A percentile compares a stretch with the other conserved stretches of the same genome.
These are phyloP conservation scores for Sardinella longiceps DNA, from an alignment of 2,797 vertebrate genomes.

Conservation along the genomic window DNA sequence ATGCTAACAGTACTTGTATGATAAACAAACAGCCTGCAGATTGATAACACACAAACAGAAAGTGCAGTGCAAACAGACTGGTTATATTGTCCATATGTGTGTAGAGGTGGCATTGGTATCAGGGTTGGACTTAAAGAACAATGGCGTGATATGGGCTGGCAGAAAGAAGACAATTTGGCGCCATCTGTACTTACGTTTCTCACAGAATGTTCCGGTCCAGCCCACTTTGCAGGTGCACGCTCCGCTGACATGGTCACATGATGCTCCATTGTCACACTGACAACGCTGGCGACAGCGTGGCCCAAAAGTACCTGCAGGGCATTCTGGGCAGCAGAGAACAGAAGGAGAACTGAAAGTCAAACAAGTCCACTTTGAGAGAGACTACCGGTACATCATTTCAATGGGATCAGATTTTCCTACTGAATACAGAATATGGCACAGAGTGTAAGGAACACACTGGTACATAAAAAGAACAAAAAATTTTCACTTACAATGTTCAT, in stretches of 20 bases:
- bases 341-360: background rate
- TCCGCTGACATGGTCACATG: constrained; percentile 91
- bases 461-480: too few species aligned
- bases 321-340: constrained; percentile 70
- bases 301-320: constrained; percentile 83
- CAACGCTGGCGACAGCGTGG: constrained; percentile 80
- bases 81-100: background rate
- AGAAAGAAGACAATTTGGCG: background rate
- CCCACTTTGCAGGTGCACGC: constrained; percentile 88
- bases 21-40: too few species aligned
- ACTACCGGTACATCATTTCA: background rate
- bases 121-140: background rate
- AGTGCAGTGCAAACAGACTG: too few species aligned
- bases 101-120: background rate
- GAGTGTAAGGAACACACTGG: too few species aligned
- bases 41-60: too few species aligned
- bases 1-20: too few species aligned
- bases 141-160: background rate
- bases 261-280: constrained; percentile 84
- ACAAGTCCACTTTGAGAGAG: background rate
- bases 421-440: too few species aligned
- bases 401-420: too few species aligned
- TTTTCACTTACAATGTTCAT: too few species aligned
- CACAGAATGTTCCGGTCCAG: constrained; percentile 92
- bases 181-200: constrained; percentile 77